Conservation (phyloP, 2,797 vertebrate genomes). For the Toxotes lorentzi region DNA sequence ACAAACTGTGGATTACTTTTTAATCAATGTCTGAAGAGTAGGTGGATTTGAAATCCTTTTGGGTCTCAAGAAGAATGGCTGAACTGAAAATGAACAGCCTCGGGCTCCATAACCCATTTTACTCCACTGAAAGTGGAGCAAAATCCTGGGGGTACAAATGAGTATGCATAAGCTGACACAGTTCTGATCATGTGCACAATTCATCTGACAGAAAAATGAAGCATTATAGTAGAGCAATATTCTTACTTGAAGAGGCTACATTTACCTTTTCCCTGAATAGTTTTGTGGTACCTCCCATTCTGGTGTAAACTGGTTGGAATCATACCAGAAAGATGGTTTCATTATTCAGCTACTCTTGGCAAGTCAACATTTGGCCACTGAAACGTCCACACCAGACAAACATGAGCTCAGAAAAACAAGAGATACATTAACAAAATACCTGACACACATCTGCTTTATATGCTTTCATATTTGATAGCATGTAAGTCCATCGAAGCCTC, state of each 20-base stretch:
- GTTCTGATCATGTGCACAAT: conserved; percentile 47
- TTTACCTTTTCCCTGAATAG: neutral
- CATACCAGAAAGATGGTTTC: neutral
- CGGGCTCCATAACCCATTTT: conserved; percentile 72
- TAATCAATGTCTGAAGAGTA: conserved; percentile 37
- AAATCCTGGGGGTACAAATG: conserved; percentile 72
- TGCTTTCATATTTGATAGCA: conserved; percentile 28
- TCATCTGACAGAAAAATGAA: conserved; percentile 13
- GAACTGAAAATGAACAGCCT: conserved; percentile 68
- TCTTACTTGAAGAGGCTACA: neutral
- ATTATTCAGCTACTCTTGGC: neutral
- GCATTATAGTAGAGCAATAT: neutral
- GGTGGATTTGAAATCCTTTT: conserved; percentile 47
- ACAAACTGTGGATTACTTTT: conserved; percentile 23
- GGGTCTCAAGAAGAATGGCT: conserved; percentile 53
- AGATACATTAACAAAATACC: conserved; percentile 25
- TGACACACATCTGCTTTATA: conserved; percentile 3
- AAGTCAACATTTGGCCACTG: conserved; percentile 16
- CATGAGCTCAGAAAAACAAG: conserved; percentile 19
- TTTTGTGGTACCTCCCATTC: neutral
- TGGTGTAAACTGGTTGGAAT: neutral
- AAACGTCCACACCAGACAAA: conserved; percentile 27
- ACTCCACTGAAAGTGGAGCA: conserved; percentile 74
- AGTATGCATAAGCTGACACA: conserved; percentile 65
- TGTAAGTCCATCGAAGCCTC: conserved; percentile 13